These are phyloP conservation scores for Crax fasciolata DNA, from an alignment of 2,797 vertebrate genomes.

Conservation along the genomic window DNA sequence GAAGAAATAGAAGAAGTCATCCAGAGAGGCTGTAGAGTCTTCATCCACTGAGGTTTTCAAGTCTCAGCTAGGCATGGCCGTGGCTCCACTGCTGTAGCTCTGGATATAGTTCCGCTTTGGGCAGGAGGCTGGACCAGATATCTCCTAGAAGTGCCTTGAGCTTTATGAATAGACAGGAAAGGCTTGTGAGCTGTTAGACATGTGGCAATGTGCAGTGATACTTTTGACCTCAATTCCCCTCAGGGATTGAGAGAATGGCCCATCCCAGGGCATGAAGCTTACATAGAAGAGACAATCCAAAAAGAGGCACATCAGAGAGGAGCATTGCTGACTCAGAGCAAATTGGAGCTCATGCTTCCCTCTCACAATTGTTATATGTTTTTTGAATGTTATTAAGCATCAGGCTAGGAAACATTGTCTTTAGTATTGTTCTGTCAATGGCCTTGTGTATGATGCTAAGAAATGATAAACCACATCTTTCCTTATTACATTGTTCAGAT, in stretches of 20 bases:
- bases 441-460: not conserved
- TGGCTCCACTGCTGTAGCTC: not conserved
- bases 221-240: not conserved
- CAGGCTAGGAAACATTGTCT: not conserved
- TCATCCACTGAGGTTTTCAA: not conserved
- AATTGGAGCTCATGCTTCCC: not conserved
- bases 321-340: rapidly evolving
- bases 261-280: not conserved
- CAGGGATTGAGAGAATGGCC: not conserved
- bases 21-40: not conserved
- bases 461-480: not conserved
- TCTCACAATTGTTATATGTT: not conserved
- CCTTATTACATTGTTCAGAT: not conserved
- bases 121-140: not conserved
- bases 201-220: not conserved
- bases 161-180: not conserved
- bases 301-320: not conserved
- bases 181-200: not conserved
- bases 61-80: not conserved
- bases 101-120: not conserved
- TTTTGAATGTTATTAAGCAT: not conserved
- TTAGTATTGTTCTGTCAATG: not conserved
- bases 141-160: not conserved
- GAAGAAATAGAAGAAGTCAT: not conserved
- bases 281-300: not conserved